These are phyloP conservation scores for Poeciliopsis gracilis DNA, from an alignment of 2,797 vertebrate species.

Conservation along the genomic window DNA sequence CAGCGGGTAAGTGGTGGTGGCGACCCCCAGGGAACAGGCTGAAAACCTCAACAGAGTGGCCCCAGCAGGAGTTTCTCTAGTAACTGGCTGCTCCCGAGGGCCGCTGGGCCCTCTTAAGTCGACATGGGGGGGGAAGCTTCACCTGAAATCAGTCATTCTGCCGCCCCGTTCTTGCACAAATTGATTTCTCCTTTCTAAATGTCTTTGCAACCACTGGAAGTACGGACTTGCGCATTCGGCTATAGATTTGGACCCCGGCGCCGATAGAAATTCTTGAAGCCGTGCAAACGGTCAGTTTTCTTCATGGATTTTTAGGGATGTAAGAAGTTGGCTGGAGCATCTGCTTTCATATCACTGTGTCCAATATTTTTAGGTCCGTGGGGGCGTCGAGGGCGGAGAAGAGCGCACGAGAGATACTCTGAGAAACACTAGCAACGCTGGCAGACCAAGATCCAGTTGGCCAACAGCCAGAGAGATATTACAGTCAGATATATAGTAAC, in stretches of 20 bases:
- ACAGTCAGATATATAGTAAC: slow-evolving; percentile 79
- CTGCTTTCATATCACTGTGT: slow-evolving; percentile 53
- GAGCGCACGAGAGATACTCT: slow-evolving; percentile 50
- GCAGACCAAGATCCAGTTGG: slow-evolving; percentile 68
- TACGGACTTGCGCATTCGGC: slow-evolving; percentile 46
- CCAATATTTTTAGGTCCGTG: slow-evolving; percentile 65
- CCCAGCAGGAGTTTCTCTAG: slow-evolving; percentile 80
- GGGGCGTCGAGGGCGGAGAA: slow-evolving; percentile 45
- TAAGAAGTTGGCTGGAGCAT: slow-evolving; percentile 55
- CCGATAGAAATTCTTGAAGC: slow-evolving; percentile 51
- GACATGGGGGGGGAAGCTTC: slow-evolving; percentile 63
- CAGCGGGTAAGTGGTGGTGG: slow-evolving; percentile 80
- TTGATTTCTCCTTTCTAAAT: slow-evolving; percentile 57
- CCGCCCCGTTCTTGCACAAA: slow-evolving; percentile 38
- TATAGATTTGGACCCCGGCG: slow-evolving; percentile 48
- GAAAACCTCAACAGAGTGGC: slow-evolving; percentile 80
- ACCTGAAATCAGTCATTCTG: slow-evolving; percentile 69
- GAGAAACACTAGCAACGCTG: slow-evolving; percentile 62
- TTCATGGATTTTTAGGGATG: slow-evolving; percentile 62
- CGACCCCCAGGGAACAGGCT: slow-evolving; percentile 73
- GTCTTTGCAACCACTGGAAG: slow-evolving; percentile 43
- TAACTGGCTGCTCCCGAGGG: slow-evolving; percentile 79
- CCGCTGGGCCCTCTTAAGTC: slow-evolving; percentile 68
- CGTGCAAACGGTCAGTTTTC: slow-evolving; percentile 56
- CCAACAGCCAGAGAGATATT: slow-evolving; percentile 73